Evolutionary conservation across 2,113 vertebrate species (phyloP), one percentile per base, ranked within the genome.

Genomic region (Lota lota): DNA sequence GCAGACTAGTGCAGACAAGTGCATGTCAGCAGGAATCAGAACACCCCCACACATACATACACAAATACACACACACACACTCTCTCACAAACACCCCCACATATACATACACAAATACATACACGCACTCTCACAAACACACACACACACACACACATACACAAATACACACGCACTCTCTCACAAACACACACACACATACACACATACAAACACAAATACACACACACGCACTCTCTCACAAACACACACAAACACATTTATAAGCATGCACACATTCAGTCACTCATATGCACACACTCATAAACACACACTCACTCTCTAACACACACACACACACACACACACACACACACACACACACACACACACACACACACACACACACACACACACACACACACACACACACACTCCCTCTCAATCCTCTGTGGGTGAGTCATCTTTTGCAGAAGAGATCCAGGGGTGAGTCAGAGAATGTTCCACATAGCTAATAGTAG

Each of bases 401-500:
- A 36, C 58, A 76, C 78, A 69, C 74, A 74, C 59, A 21, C n/a
- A n/a, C n/a, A n/a, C n/a, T n/a, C n/a, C n/a, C 65, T 77, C 33
- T 84, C 63, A 75, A 75, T 78, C 60, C 68, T 69, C 66, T 65
- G 63, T 92, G 90, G 77, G 87, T 96, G 94, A 97, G 90, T 97
- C 95, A 97, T 84, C 73, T 20, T 87, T 87, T 83, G 92, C 84
- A 85, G 89, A 90, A 88, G 5, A 83, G 77, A 73, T 91, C 90
- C 76, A 89, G 91, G 91, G 92, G 94, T 95, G 94, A 95, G 88
- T 95, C 92, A 94, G 88, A 93, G 88, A 89, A 89, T 85, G 81
- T 93, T 92, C 90, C 90, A 88, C 86, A 89, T 80, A 66, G 60
- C 72, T 71, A 85, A 84, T 83, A 83, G 77, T 67, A 57, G 19